Base-by-base conservation (phyloP, 2,797 vertebrate species). In the Danio kyathit region DNA sequence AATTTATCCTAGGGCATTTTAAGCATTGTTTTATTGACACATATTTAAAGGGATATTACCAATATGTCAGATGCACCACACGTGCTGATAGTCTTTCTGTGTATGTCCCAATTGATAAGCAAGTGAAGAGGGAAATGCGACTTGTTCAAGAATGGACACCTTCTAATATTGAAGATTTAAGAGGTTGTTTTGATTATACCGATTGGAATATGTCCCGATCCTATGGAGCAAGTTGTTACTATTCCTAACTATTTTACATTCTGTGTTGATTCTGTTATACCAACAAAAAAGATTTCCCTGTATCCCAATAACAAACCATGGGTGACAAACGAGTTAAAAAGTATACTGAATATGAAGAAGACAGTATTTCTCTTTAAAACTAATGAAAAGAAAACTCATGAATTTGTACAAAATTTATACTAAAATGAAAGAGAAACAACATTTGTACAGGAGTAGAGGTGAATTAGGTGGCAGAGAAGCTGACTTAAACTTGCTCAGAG, bases 251-350 rank as follows among this genome's bases (percentile, higher is more conserved):
- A 64, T 43, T 64, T 64, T 16, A 64, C 40, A 6, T 64, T 64
- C n/a, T 46, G 43, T 65, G 63, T 44, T 44, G 63, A 65, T 44
- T 17, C 9, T 19, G 16, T 64, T 2, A 64, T 44, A 44, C 11
- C 43, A 3, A 21, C 64, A 17, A 48, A 66, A 19, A n/a, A 66
- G 13, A 66, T 66, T 1, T 17, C 10, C 6, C 19, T 66, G 43
- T 66, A 66, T 66, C 43, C 64, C 7, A 46, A 66, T 66, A 66
- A 48, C 6, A 48, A 66, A 11, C 64, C n/a, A 9, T 48, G 17
- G 10, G 43, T 48, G 2, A 48, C 5, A 5, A 64, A 64, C 6
- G 43, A 66, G 16, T 64, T 64, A 10, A 64, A 11, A 5, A n/a
- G 10, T 44, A 19, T 44, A 46, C 8, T 66, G 5, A 21, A 66